Evolutionary conservation across 2,113 vertebrate genomes (phyloP).

Genomic region (Microtus montanus): DNA sequence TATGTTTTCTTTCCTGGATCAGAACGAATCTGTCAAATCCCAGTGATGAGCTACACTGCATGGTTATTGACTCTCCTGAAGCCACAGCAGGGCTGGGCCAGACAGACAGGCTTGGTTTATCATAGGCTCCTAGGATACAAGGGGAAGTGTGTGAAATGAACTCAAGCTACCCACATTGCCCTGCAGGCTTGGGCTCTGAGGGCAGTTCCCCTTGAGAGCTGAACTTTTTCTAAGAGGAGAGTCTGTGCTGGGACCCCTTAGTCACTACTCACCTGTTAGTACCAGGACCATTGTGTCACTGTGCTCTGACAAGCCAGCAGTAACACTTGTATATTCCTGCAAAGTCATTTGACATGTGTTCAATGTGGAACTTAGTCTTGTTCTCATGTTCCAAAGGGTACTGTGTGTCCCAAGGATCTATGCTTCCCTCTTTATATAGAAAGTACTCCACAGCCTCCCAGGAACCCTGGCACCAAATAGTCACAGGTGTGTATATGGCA

Average conservation of each 20-base stretch:
- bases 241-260: background rate
- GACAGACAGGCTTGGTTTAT: background rate
- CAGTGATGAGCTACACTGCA: background rate
- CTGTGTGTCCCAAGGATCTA: background rate
- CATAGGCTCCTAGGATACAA: accelerated
- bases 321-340: background rate
- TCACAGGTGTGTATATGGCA: no score
- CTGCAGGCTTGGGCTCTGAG: background rate
- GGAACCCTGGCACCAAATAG: no score
- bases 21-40: accelerated
- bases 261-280: conserved; percentile 4
- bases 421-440: no score
- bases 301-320: accelerated
- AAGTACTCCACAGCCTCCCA: no score
- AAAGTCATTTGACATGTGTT: accelerated
- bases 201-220: background rate
- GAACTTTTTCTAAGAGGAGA: background rate
- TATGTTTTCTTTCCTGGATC: background rate
- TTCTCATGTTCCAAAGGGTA: accelerated
- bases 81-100: background rate
- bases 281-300: background rate
- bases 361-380: background rate
- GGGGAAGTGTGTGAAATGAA: no score
- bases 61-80: background rate
- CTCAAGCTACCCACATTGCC: no score